Evolutionary conservation across 2,888 invertebrate species (phyloP), one percentile per base, ranked within the genome.

Genomic region (Cataglyphis cursor): DNA sequence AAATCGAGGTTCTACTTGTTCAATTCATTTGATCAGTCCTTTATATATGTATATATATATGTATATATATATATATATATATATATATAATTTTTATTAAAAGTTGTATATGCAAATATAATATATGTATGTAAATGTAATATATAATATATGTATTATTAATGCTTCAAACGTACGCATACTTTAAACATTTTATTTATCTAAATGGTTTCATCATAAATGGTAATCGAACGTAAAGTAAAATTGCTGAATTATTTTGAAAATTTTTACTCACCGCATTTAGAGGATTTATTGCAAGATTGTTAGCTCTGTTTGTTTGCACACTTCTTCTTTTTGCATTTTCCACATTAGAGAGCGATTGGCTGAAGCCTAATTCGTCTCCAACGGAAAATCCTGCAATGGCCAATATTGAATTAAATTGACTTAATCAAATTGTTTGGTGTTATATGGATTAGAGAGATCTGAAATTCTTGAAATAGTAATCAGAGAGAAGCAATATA

Each of bases 341-440:
- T 93, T 98, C 98, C 89, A 97, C 93, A 93, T 98, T 98, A 1
- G 98, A 97, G 65, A 98, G 94, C 0, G 98, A 98, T 92, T 98
- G 97, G 88, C 96, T 96, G 93, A 98, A 98, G 38, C 98, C 98
- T 84, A 98, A 95, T 94, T 98, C 98, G 93, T 98, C 98, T 21
- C 98, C 98, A 21, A 98, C 95, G 93, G 97, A 97, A 95, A 98
- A 98, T 89, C 98, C 98, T 97, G 96, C 82, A 62, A 83, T 44
- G 12, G 41, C 41, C 9, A 6, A 70, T 24, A 1, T 75, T 64
- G 5, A 75, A 48, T 75, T 64, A 75, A 31, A 48, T 48, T 48
- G 1, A 48, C 6, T 35, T 48, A 41, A 65, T n/a, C 8, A 51
- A n/a, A 51, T 31, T 61, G 18, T 48, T 48, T 44, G 8, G 1